Evolutionary conservation across 2,888 invertebrate species (phyloP), one percentile per base, ranked within the genome.

Genomic region (Caenorhabditis japonica): DNA sequence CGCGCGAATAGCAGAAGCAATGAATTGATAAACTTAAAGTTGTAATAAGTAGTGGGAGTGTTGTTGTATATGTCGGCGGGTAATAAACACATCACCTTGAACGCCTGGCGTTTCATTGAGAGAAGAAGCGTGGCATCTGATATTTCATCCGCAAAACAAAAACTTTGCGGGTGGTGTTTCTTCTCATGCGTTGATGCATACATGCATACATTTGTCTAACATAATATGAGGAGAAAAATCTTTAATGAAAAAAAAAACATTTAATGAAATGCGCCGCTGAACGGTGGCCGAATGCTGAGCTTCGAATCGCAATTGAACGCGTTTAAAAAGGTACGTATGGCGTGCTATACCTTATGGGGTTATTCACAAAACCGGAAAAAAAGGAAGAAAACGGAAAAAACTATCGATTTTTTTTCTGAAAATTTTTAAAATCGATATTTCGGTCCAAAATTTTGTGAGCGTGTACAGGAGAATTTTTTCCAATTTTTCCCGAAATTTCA

Each of bases 31-130:
- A 64, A 64, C 64, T 55, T 55, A 30, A 56, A 49, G 66, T 49
- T 66, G 66, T 66, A 66, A 66, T 66, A 66, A 66, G 49, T 56
- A 56, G 39, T 39, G 34, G 39, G 33, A n/a, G 55, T 55, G 49
- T 56, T 66, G 51, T 17, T 49, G 49, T 56, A 55, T 49, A 51
- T 64, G 51, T 60, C 39, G 39, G 33, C 33, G 52, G 51, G 30
- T 43, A 56, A 66, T 64, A 49, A 64, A 64, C 55, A 56, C 56
- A 49, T 56, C 64, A 64, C 33, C 15, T 66, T 55, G 39, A 56
- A 41, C 51, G 56, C 38, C 23, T 43, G 10, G 30, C 62, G 39
- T 62, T 53, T 53, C 46, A 62, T 62, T 62, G 43, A 21, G 43
- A 10, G 10, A 21, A 21, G 10, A 39, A 10, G 23, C 21, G 43